Evolutionary conservation across 2,797 vertebrate genomes (phyloP).

Genomic region (Schizopygopsis pylzovi): DNA sequence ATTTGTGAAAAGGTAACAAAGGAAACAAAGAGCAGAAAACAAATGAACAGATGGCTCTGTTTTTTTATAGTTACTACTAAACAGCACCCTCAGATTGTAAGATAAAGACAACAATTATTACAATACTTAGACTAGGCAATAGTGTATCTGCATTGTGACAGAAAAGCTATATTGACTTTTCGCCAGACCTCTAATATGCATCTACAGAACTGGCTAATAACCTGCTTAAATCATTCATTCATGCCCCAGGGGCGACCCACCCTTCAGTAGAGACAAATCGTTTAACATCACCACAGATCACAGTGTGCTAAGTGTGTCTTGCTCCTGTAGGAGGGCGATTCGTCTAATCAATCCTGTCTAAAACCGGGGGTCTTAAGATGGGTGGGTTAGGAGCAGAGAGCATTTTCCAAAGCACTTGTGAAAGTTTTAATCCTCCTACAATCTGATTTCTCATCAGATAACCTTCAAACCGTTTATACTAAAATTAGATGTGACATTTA

Average conservation of each 20-base stretch:
- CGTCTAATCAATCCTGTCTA: slow-evolving; percentile 35
- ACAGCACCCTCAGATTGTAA: neutral
- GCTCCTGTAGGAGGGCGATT: slow-evolving; percentile 26
- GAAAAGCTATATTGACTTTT: slow-evolving; percentile 9
- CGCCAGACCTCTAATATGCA: slow-evolving; percentile 10
- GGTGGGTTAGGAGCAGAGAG: neutral
- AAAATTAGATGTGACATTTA: slow-evolving; percentile 17
- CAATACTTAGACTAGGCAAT: neutral
- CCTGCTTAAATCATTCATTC: slow-evolving; percentile 47
- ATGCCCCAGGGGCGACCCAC: slow-evolving; percentile 40
- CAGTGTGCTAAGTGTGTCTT: slow-evolving; percentile 41
- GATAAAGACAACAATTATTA: neutral
- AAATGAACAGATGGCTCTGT: neutral
- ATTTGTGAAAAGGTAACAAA: neutral
- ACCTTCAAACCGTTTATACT: slow-evolving; percentile 7
- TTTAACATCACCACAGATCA: slow-evolving; percentile 42
- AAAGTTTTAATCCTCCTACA: slow-evolving; percentile 5
- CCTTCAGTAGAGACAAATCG: slow-evolving; percentile 46
- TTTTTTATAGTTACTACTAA: neutral
- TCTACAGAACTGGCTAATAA: slow-evolving; percentile 33
- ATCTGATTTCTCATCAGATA: slow-evolving; percentile 24
- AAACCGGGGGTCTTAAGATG: slow-evolving; percentile 15
- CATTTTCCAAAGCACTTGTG: neutral
- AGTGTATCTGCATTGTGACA: slow-evolving; percentile 4
- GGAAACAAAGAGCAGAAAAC: neutral